Conservation (phyloP, 2,888 invertebrate species). For the Eumerus sabulonum region DNA sequence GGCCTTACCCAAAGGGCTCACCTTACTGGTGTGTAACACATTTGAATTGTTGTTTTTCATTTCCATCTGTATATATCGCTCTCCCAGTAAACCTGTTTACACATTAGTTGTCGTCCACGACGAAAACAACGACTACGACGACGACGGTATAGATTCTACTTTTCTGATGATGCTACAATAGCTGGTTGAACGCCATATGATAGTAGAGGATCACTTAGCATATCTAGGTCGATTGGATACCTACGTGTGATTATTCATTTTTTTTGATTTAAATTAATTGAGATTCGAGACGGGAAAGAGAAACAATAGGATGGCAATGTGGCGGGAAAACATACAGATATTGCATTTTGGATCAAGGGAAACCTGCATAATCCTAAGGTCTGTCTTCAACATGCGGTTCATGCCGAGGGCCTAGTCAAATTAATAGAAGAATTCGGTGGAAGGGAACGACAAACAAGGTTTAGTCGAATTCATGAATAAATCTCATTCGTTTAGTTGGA, state of each 20-base stretch:
- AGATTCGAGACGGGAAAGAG: slow-evolving; percentile 15
- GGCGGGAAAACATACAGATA: slow-evolving; percentile 1
- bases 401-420: too few species aligned
- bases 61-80: not conserved
- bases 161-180: slow-evolving; percentile 1
- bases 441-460: too few species aligned
- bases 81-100: slow-evolving; percentile 51
- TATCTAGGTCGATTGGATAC: slow-evolving; percentile 64
- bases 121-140: slow-evolving; percentile 4
- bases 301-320: too few species aligned
- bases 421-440: too few species aligned
- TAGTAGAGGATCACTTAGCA: slow-evolving; percentile 60
- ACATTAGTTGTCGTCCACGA: too few species aligned
- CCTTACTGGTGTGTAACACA: slow-evolving; percentile 53
- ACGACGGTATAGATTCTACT: slow-evolving; percentile 6
- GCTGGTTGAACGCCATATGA: slow-evolving; percentile 14
- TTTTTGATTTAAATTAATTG: slow-evolving; percentile 58
- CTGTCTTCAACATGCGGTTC: too few species aligned
- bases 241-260: slow-evolving; percentile 54
- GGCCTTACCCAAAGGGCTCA: slow-evolving; percentile 61
- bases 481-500: too few species aligned
- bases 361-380: slow-evolving; percentile 24
- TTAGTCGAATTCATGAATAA: too few species aligned
- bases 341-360: slow-evolving; percentile 46
- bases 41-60: slow-evolving; percentile 13